These are phyloP conservation scores for Torymus aiolomorphi DNA, from an alignment of 2,888 invertebrate species.

Conservation along the genomic window DNA sequence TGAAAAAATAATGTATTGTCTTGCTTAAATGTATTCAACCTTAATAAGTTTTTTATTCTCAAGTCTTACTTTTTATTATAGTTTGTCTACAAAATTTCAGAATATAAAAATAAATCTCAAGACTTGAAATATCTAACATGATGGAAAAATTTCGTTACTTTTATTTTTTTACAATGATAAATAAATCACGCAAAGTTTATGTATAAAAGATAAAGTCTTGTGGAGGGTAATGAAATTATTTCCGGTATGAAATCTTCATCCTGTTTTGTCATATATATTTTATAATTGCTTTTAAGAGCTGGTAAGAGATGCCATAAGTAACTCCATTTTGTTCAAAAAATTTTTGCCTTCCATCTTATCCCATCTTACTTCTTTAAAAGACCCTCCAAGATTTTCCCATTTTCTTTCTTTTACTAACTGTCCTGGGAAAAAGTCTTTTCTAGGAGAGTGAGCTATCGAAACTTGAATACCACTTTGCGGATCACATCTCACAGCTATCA, in stretches of 20 bases:
- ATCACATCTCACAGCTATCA: conserved; percentile 94
- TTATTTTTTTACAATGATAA: too few relatives aligned
- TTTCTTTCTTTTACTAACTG: conserved; percentile 92
- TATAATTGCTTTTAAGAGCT: conserved; percentile 78
- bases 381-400: conserved; percentile 96
- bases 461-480: conserved; percentile 91
- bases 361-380: conserved; percentile 92
- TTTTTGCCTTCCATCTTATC: conserved; percentile 98
- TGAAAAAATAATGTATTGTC: too few relatives aligned
- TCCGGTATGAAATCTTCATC: conserved; percentile 30
- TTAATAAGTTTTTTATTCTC: too few relatives aligned
- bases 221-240: conserved; percentile 8
- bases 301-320: conserved; percentile 93
- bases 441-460: conserved; percentile 91
- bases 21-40: too few relatives aligned
- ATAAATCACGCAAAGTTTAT: neutral
- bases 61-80: too few relatives aligned
- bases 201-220: conserved; percentile 20
- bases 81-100: too few relatives aligned
- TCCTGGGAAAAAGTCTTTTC: conserved; percentile 91
- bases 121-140: too few relatives aligned
- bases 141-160: too few relatives aligned
- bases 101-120: too few relatives aligned
- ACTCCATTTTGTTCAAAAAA: conserved; percentile 96
- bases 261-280: conserved; percentile 29